These are phyloP conservation scores for Colaptes auratus DNA, from an alignment of 2,113 vertebrate genomes.

Conservation along the genomic window DNA sequence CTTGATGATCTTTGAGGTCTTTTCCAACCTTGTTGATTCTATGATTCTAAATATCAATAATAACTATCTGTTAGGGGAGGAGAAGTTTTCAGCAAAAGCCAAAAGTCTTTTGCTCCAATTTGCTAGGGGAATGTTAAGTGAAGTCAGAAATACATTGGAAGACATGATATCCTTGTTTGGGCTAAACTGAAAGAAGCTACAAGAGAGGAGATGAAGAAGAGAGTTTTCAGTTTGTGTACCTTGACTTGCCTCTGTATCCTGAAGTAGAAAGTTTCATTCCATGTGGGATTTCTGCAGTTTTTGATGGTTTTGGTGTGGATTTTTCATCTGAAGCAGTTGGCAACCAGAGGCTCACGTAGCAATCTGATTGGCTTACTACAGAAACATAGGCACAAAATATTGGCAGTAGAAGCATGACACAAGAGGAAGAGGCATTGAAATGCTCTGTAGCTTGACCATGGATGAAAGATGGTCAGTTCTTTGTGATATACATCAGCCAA, in stretches of 20 bases:
- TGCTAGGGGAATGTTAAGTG: not conserved
- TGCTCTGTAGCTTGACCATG: not conserved
- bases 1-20: no score
- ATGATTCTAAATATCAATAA: not conserved
- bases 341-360: constrained; percentile 77
- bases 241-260: constrained; percentile 75
- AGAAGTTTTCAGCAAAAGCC: not conserved
- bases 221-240: constrained; percentile 39
- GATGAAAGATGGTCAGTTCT: not conserved
- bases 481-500: not conserved
- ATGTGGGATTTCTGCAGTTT: constrained; percentile 74
- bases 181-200: not conserved
- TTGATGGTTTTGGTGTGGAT: constrained; percentile 70
- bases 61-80: not conserved
- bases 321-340: constrained; percentile 75
- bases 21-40: no score
- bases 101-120: not conserved
- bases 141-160: not conserved
- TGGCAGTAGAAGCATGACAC: not conserved
- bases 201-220: not conserved
- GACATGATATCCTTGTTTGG: not conserved
- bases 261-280: constrained; percentile 83
- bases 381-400: not conserved
- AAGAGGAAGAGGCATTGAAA: not conserved
- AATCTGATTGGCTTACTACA: constrained; percentile 74